These are phyloP conservation scores for Columba guinea DNA, from an alignment of 2,797 vertebrate genomes.

Conservation along the genomic window DNA sequence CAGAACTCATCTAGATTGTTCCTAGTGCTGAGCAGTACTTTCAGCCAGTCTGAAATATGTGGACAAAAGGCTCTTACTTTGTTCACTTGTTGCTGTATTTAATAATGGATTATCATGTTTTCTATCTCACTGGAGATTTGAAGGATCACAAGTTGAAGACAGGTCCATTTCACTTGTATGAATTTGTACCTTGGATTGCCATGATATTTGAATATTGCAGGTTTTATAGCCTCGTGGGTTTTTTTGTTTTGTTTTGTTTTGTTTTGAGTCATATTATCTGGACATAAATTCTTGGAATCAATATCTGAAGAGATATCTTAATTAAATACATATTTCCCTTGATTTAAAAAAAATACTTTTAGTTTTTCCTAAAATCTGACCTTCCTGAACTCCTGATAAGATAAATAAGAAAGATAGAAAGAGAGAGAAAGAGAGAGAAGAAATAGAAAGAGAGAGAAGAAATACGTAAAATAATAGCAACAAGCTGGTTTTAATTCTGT, in stretches of 20 bases:
- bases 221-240: rapidly evolving
- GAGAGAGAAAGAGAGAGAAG: not conserved
- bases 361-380: not conserved
- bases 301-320: not conserved
- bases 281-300: not conserved
- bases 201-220: not conserved
- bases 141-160: slow-evolving; percentile 1
- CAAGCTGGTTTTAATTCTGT: not conserved
- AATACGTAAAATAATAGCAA: not conserved
- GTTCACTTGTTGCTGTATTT: not conserved
- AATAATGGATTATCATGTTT: not conserved
- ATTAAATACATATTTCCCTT: not conserved
- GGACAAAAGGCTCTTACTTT: not conserved
- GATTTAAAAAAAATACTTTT: not conserved
- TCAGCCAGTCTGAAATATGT: not conserved
- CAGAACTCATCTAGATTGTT: not conserved
- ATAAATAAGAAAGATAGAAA: not conserved
- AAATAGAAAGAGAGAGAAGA: not conserved
- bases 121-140: not conserved
- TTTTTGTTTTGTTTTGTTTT: not conserved
- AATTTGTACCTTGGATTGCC: not conserved
- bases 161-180: not conserved
- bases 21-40: not conserved
- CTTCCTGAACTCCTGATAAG: not conserved
- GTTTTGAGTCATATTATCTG: not conserved